A percentile compares a stretch with the other conserved stretches of the same genome.
These are phyloP conservation scores for Lacanobia oleracea DNA, from an alignment of 2,888 invertebrate genomes.

Conservation along the genomic window DNA sequence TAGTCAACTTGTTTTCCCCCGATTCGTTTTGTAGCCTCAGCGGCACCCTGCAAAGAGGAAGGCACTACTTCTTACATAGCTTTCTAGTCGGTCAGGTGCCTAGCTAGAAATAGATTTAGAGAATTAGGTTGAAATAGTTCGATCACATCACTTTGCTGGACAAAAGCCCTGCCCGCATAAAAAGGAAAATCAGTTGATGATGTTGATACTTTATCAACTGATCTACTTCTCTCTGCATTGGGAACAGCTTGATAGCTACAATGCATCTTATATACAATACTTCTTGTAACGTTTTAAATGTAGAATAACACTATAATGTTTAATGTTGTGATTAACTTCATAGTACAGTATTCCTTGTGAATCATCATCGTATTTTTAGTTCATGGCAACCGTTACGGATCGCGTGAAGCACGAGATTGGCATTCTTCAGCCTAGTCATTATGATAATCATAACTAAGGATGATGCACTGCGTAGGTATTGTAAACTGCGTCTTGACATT, in stretches of 20 bases:
- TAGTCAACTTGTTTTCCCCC: background rate
- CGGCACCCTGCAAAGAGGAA: background rate
- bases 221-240: too few species aligned
- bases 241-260: too few species aligned
- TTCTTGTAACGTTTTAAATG: background rate
- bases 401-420: conserved; percentile 68
- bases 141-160: background rate
- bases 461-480: conserved; percentile 18
- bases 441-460: conserved; percentile 43
- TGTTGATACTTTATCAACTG: too few species aligned
- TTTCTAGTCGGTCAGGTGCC: background rate
- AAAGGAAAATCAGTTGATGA: background rate
- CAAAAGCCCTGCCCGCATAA: background rate
- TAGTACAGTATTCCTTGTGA: conserved; percentile 1
- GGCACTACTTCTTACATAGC: background rate
- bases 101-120: too few species aligned
- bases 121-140: background rate
- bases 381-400: conserved; percentile 62
- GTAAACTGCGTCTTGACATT: background rate
- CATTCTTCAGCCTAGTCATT: conserved; percentile 37
- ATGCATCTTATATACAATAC: background rate
- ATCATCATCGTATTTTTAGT: conserved; percentile 62
- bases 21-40: background rate
- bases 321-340: conserved; percentile 11
- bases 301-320: conserved; percentile 12